These are phyloP conservation scores for Lutjanus argentimaculatus DNA, from an alignment of 2,797 vertebrate species.

Conservation along the genomic window DNA sequence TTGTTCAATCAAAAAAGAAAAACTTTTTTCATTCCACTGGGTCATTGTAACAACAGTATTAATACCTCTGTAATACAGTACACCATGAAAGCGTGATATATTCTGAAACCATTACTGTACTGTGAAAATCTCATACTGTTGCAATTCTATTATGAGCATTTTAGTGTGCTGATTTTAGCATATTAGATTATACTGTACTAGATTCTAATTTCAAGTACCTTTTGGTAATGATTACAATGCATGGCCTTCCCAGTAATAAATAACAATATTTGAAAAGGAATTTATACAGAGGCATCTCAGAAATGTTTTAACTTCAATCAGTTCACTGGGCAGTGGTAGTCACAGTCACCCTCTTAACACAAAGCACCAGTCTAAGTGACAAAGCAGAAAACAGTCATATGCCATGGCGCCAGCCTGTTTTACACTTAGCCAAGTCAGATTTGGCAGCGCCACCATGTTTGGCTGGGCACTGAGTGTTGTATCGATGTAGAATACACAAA, in stretches of 20 bases:
- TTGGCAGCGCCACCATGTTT: conserved; percentile 73
- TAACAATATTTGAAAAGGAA: conserved; percentile 5
- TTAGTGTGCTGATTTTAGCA: neutral
- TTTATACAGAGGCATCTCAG: conserved; percentile 16
- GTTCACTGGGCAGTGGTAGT: conserved; percentile 28
- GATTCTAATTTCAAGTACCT: neutral
- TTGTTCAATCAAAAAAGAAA: no score
- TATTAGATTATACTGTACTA: neutral
- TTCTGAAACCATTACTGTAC: no score
- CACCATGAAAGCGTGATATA: no score
- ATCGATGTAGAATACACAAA: conserved; percentile 74
- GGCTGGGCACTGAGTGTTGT: conserved; percentile 66
- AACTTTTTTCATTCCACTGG: no score
- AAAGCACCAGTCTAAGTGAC: conserved; percentile 71
- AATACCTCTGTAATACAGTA: no score
- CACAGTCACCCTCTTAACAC: conserved; percentile 53
- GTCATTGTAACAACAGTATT: no score
- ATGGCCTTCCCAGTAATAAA: neutral
- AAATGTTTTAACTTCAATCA: conserved; percentile 16
- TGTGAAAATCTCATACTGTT: no score
- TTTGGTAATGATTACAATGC: neutral
- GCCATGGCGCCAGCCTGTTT: conserved; percentile 72
- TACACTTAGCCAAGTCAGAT: conserved; percentile 73
- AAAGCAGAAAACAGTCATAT: conserved; percentile 69
- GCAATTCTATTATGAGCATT: neutral